These are phyloP conservation scores for Rhyacophila brunnea DNA, from an alignment of 1,140 invertebrate genomes.

Conservation along the genomic window DNA sequence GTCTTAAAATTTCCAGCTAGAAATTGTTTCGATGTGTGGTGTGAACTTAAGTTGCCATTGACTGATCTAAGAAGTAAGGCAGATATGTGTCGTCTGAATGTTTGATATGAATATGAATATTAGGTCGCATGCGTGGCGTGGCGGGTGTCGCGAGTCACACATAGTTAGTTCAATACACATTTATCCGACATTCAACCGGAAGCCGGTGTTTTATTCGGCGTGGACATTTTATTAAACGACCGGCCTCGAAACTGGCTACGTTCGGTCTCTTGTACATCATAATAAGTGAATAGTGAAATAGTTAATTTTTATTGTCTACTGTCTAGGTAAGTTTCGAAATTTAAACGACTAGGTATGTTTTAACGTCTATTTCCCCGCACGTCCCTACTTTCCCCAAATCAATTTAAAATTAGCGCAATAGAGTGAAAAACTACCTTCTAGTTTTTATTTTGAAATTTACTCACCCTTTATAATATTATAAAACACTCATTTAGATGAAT, in stretches of 20 bases:
- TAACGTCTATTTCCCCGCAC: not conserved
- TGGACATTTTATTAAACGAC: not conserved
- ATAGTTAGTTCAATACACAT: conserved; percentile 25
- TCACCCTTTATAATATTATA: conserved; percentile 9
- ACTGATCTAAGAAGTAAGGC: conserved; percentile 32
- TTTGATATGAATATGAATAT: conserved; percentile 26
- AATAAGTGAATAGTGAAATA: conserved; percentile 4
- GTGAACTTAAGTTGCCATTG: conserved; percentile 32
- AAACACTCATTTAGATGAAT: conserved; percentile 5
- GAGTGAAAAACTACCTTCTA: not conserved
- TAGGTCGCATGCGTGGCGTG: conserved; percentile 23
- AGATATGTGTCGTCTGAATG: conserved; percentile 31
- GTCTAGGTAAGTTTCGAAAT: not conserved
- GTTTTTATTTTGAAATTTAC: conserved; percentile 1
- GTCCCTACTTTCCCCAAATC: not conserved
- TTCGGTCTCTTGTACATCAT: not conserved
- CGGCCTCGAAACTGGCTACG: not conserved
- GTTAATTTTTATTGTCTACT: conserved; percentile 7
- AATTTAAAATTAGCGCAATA: not conserved
- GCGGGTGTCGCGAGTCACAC: conserved; percentile 17
- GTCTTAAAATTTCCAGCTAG: conserved; percentile 26
- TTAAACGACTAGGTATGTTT: not conserved
- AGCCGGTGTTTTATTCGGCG: not conserved
- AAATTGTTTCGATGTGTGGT: conserved; percentile 20
- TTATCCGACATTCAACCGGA: conserved; percentile 2